phyloP scores from a whole-genome alignment of 2,113 vertebrate species.

The Archilochus colubris region DNA sequence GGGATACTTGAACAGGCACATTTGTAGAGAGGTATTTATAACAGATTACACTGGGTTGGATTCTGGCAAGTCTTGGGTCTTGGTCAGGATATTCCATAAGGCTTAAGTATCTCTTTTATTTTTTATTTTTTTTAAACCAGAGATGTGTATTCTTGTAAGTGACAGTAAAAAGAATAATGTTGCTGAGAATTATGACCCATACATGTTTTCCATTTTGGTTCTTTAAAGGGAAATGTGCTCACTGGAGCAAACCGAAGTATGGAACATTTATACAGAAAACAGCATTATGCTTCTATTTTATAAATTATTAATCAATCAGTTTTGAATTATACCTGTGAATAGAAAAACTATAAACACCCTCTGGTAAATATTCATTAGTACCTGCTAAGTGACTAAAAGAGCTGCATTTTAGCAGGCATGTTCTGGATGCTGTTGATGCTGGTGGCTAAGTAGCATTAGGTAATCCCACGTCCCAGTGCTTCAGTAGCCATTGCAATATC shows the following conservation, averaged over 20 bases:
- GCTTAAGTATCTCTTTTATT: background rate
- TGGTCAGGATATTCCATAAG: background rate
- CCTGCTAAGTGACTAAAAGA: background rate
- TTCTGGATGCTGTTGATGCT: background rate
- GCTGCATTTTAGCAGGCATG: background rate
- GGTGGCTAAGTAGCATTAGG: background rate
- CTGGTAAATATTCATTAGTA: background rate
- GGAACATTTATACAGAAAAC: background rate
- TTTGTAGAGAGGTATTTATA: background rate
- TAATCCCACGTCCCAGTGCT: background rate
- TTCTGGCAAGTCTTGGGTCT: background rate
- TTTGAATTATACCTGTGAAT: slow-evolving; percentile 15
- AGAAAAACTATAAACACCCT: slow-evolving; percentile 21
- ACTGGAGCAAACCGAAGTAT: background rate
- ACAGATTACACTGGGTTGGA: background rate
- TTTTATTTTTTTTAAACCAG: background rate
- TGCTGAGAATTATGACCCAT: background rate
- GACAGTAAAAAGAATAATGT: background rate
- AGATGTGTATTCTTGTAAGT: background rate
- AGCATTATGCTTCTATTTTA: background rate
- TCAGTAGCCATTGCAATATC: background rate
- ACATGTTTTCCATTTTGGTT: background rate
- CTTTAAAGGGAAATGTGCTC: slow-evolving; percentile 19
- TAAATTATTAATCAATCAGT: slow-evolving; percentile 18
- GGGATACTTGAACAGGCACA: background rate